These are phyloP conservation scores for Amphiprion percula DNA, from an alignment of 2,113 vertebrate species.

Conservation along the genomic window DNA sequence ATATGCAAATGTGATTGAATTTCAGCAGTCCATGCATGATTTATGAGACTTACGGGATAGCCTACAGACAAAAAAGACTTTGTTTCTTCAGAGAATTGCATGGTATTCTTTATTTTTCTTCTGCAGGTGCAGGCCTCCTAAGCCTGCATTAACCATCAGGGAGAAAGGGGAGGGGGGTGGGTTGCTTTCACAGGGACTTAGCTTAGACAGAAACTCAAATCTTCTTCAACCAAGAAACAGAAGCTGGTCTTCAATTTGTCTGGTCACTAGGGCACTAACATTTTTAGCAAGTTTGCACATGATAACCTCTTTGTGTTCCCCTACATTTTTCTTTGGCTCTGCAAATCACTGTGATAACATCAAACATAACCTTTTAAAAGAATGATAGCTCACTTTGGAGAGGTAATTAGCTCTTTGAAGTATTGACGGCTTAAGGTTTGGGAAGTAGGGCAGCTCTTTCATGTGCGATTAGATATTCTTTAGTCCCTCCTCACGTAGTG, in stretches of 20 bases:
- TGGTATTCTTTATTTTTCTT: slow-evolving; percentile 31
- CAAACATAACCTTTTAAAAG: slow-evolving; percentile 46
- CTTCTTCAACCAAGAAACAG: neutral
- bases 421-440: slow-evolving; percentile 50
- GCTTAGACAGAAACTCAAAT: slow-evolving; percentile 15
- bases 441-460: slow-evolving; percentile 65
- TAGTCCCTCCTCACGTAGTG: slow-evolving; percentile 32
- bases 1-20: slow-evolving; percentile 46
- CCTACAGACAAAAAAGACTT: neutral
- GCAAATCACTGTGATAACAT: slow-evolving; percentile 44
- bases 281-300: slow-evolving; percentile 18
- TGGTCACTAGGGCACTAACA: slow-evolving; percentile 23
- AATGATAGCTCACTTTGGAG: slow-evolving; percentile 44
- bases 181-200: slow-evolving; percentile 20
- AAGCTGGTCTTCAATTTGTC: slow-evolving; percentile 13
- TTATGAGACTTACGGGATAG: slow-evolving; percentile 42
- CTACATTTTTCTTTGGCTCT: slow-evolving; percentile 10
- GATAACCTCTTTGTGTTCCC: slow-evolving; percentile 31
- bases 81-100: slow-evolving; percentile 13
- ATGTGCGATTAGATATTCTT: slow-evolving; percentile 65
- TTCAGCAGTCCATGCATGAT: slow-evolving; percentile 51
- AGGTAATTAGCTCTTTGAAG: slow-evolving; percentile 63
- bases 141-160: slow-evolving; percentile 10
- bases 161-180: neutral
- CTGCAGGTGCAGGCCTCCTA: slow-evolving; percentile 5